phyloP scores from a whole-genome alignment of 2,797 vertebrate genomes.

The Spheniscus humboldti region DNA sequence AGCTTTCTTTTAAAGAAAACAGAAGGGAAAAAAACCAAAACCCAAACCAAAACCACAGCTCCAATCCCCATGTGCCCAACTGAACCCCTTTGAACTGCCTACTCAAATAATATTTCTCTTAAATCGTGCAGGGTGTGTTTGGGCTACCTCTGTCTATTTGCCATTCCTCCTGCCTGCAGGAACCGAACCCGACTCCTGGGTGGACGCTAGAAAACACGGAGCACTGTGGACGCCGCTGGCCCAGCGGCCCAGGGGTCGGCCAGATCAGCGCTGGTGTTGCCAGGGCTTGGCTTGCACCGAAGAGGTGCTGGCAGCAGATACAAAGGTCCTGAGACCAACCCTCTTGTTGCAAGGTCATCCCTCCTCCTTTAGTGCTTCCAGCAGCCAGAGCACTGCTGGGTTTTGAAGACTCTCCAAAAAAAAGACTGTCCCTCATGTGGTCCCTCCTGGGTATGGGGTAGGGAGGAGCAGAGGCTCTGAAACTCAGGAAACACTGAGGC shows the following conservation, averaged over 20 bases:
- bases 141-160: neutral
- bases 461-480: neutral
- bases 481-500: neutral
- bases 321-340: neutral
- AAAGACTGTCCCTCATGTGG: rapidly evolving
- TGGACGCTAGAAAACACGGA: neutral
- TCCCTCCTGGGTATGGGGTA: neutral
- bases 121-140: neutral
- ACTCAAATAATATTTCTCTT: neutral
- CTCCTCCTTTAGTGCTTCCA: neutral
- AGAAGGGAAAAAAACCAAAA: neutral
- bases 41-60: neutral
- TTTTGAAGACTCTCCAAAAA: neutral
- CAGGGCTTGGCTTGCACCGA: neutral
- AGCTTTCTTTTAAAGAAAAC: conserved; percentile 4
- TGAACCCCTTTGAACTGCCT: neutral
- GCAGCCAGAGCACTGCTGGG: neutral
- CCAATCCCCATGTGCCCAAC: neutral
- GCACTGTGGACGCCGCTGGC: rapidly evolving
- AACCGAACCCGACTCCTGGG: neutral
- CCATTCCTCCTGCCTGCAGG: neutral
- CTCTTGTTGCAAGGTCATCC: neutral
- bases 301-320: neutral
- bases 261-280: neutral
- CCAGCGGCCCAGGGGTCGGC: rapidly evolving